Base-by-base conservation (phyloP, 92 coral and sea anemone species). In the Epizoanthus fatuus region DNA sequence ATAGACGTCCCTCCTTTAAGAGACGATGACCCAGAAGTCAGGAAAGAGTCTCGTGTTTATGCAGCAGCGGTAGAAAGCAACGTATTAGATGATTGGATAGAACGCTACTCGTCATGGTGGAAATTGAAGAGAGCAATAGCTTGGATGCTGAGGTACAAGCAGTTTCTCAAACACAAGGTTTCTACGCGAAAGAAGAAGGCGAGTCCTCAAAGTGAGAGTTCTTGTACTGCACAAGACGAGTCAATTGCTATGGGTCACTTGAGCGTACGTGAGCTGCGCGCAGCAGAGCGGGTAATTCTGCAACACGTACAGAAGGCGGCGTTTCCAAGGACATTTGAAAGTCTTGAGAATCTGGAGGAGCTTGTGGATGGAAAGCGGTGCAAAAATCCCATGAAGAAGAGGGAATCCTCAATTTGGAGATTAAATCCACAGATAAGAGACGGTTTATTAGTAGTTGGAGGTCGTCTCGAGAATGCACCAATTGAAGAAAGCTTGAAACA, bases 221-320 rank as follows among this genome's bases (percentile, higher is more conserved):
- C 25, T 22, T 22, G 25, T 22, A 22, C 25, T 22, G 25, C 25
- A 22, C 25, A 22, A 22, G 25, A 22, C 25, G 25, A 22, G 25
- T 22, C 25, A 22, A 22, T 22, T 22, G 12, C 2, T 63, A 56
- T 20, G 22, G 85, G 55, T 0, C n/a, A 57, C 19, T 58, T 90
- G 51, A 86, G 69, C 11, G 90, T 81, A 57, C 78, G 53, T 2
- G 91, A 87, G 55, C 84, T 79, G 10, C 82, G 60, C 3, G 17
- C 49, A 49, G 94, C 89, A 7, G 89, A 87, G 44, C 56, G n/a
- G 40, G 81, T 69, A 70, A 75, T 83, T 39, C 38, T 87, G 13
- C 15, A 51, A 72, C 84, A 59, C 11, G 94, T 91, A 10, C 87
- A 87, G 66, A 38, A 29, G 67, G 19, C 60, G 42, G 42, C 86